phyloP scores from a whole-genome alignment of 2,113 vertebrate species.

The Ictalurus punctatus region DNA sequence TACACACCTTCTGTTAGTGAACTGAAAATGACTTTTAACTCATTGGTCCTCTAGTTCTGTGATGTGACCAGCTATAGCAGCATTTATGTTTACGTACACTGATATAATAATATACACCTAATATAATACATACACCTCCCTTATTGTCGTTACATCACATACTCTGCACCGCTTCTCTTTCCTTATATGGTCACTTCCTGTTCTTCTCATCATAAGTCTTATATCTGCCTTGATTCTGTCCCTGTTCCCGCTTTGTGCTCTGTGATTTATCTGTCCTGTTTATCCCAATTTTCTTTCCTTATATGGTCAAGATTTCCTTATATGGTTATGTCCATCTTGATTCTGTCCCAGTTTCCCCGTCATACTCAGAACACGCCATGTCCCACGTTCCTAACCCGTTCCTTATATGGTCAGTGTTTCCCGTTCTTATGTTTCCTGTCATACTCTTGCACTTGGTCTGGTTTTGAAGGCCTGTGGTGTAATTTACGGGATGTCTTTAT shows the following conservation, averaged over 20 bases:
- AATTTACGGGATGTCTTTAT: not conserved
- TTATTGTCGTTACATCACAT: not conserved
- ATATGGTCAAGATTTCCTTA: not conserved
- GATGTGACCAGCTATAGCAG: not conserved
- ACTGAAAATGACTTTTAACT: not conserved
- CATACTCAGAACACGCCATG: not conserved
- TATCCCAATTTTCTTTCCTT: not conserved
- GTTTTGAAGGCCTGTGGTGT: not conserved
- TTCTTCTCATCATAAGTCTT: not conserved
- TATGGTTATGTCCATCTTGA: not conserved
- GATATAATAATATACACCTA: not conserved
- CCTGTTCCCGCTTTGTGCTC: not conserved
- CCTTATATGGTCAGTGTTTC: not conserved
- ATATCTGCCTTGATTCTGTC: not conserved
- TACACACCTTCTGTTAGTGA: not conserved
- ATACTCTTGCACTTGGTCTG: not conserved
- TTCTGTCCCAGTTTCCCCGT: not conserved
- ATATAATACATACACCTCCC: not conserved
- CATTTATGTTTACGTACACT: not conserved
- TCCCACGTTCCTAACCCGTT: not conserved
- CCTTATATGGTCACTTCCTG: slow-evolving; percentile 5
- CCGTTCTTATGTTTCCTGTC: not conserved
- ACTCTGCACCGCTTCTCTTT: not conserved
- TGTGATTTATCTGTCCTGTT: not conserved
- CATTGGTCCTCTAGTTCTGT: not conserved